Evolutionary conservation across 2,113 vertebrate species (phyloP).

Genomic region (Amia ocellicauda): DNA sequence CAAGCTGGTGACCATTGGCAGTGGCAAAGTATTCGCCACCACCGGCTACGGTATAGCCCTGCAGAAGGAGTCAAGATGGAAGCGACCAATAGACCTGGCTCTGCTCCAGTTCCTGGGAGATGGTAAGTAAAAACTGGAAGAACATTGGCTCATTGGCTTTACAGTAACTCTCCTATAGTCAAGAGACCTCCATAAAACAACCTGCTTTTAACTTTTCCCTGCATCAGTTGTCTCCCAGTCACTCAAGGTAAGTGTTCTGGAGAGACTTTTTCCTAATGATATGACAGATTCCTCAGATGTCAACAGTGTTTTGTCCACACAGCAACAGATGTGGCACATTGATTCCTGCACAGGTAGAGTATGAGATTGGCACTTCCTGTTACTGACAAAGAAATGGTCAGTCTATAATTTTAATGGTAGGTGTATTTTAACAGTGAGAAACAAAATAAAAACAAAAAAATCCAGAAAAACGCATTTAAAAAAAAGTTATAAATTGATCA

Average conservation of each 20-base stretch:
- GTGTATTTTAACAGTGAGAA: too few relatives aligned
- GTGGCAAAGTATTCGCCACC: slow-evolving; percentile 94
- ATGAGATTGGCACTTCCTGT: too few relatives aligned
- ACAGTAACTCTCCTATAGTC: neutral
- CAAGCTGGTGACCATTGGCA: slow-evolving; percentile 96
- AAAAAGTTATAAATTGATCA: too few relatives aligned
- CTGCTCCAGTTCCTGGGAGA: slow-evolving; percentile 96
- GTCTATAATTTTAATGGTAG: too few relatives aligned
- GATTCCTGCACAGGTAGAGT: too few relatives aligned
- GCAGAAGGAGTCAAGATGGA: slow-evolving; percentile 96
- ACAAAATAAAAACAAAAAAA: too few relatives aligned
- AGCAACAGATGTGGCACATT: neutral
- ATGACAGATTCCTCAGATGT: too few relatives aligned
- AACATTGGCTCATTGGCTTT: too few relatives aligned
- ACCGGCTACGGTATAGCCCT: slow-evolving; percentile 94
- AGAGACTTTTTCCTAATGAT: too few relatives aligned
- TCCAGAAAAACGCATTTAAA: too few relatives aligned
- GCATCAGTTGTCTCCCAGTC: neutral
- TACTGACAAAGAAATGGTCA: too few relatives aligned
- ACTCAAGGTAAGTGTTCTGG: neutral
- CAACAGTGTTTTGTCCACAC: neutral
- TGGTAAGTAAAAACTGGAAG: slow-evolving; percentile 53
- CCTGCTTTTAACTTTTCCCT: neutral
- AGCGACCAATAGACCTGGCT: slow-evolving; percentile 87
- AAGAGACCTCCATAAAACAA: neutral